A percentile compares a stretch with the other conserved stretches of the same genome.
Evolutionary conservation across 2,888 invertebrate species (phyloP).

Genomic region (Agrotis puta): DNA sequence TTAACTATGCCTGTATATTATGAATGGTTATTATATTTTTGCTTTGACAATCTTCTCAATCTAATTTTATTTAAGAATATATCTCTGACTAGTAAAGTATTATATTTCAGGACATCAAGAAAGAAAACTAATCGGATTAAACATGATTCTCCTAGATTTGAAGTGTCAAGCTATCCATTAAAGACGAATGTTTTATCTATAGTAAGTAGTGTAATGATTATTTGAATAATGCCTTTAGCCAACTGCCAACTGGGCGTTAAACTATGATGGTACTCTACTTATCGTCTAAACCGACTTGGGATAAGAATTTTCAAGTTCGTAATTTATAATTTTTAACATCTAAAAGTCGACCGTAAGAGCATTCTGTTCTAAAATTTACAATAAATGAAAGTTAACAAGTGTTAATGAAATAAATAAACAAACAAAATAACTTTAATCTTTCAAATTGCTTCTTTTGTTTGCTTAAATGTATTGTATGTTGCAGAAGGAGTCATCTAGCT

Average conservation of each 20-base stretch:
- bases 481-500: conserved; percentile 78
- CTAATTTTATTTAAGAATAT: not conserved
- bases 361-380: not conserved
- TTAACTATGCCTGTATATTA: conserved; percentile 75
- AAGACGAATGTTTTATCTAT: conserved; percentile 75
- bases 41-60: not conserved
- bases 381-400: no score
- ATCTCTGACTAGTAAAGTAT: not conserved
- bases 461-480: conserved; percentile 56
- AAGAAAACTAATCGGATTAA: conserved; percentile 51
- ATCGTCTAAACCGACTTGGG: not conserved
- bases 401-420: no score
- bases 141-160: conserved; percentile 76
- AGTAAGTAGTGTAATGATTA: conserved; percentile 69
- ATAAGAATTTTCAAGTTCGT: not conserved
- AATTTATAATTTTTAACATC: not conserved
- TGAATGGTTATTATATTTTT: conserved; percentile 73
- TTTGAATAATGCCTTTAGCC: not conserved
- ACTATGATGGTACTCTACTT: not conserved
- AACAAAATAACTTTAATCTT: no score
- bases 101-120: conserved; percentile 76
- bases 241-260: not conserved
- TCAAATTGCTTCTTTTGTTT: no score
- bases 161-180: conserved; percentile 84
- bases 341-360: not conserved